Evolutionary conservation across 2,113 vertebrate species (phyloP).

Genomic region (Protobothrops flavoviridis): DNA sequence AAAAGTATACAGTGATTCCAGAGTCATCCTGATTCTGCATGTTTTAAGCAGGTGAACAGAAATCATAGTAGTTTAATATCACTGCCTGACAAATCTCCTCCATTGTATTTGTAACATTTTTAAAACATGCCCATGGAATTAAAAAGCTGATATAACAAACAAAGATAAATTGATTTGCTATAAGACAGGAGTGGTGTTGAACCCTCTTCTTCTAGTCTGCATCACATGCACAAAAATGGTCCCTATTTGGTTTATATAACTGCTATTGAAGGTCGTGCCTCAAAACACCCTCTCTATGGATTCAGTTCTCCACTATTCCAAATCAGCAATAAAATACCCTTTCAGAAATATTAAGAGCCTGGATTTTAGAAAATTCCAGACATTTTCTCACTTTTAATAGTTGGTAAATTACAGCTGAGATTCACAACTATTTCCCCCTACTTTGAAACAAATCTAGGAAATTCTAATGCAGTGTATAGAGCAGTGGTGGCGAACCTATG

Average conservation of each 20-base stretch:
- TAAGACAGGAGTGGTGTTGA: not conserved
- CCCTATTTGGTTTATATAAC: too few relatives aligned
- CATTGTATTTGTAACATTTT: not conserved
- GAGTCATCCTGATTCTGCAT: not conserved
- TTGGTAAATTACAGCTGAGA: not conserved
- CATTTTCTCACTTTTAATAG: not conserved
- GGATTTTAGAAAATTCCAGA: not conserved
- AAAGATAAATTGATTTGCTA: not conserved
- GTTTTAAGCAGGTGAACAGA: not conserved
- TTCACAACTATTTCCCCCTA: not conserved
- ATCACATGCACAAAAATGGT: not conserved
- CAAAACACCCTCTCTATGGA: not conserved
- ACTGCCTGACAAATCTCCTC: not conserved
- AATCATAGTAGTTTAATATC: not conserved
- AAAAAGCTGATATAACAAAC: not conserved
- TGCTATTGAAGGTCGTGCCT: not conserved
- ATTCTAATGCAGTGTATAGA: not conserved
- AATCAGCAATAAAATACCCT: not conserved
- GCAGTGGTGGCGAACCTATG: too few relatives aligned
- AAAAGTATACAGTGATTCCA: not conserved
- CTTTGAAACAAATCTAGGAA: not conserved
- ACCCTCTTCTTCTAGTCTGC: not conserved
- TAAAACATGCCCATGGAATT: not conserved
- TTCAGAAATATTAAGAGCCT: not conserved
- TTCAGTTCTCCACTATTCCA: not conserved